A percentile compares a stretch with the other conserved stretches of the same genome.
Conservation (phyloP, 2,113 vertebrate species). For the Silurus meridionalis region DNA sequence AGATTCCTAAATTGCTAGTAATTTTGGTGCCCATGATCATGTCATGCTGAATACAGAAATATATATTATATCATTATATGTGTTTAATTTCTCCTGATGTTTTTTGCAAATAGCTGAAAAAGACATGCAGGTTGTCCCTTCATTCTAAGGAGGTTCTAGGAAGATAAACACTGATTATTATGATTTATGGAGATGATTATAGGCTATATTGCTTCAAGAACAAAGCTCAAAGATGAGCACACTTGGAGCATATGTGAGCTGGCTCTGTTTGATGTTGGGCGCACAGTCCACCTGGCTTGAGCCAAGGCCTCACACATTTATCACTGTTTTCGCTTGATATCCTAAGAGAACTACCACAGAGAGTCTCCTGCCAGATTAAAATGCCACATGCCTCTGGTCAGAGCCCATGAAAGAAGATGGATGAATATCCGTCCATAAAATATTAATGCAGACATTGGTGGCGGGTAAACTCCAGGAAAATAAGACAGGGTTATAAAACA, state of each 20-base stretch:
- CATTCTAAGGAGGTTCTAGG: background rate
- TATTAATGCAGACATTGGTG: constrained; percentile 30
- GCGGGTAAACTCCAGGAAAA: constrained; percentile 20
- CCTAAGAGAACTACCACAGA: background rate
- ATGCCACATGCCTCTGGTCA: constrained; percentile 19
- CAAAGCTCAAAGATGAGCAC: constrained; percentile 50
- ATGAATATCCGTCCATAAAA: constrained; percentile 38
- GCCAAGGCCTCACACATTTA: constrained; percentile 25
- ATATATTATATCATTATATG: background rate
- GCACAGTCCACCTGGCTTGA: constrained; percentile 30
- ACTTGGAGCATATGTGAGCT: constrained; percentile 33
- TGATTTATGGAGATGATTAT: constrained; percentile 55
- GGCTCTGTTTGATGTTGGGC: constrained; percentile 40
- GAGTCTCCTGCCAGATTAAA: constrained; percentile 19
- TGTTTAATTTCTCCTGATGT: background rate
- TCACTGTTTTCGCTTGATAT: constrained; percentile 17
- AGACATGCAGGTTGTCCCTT: background rate
- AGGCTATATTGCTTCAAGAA: constrained; percentile 41
- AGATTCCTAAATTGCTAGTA: background rate
- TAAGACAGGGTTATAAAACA: constrained; percentile 37
- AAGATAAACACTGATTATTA: constrained; percentile 40
- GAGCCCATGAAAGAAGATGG: constrained; percentile 18
- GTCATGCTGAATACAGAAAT: background rate
- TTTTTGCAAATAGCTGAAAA: background rate
- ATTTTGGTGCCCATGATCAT: background rate